Evolutionary conservation across 1,140 invertebrate species (phyloP), one percentile per base, ranked within the genome.

Genomic region (Drosophila arizonae): DNA sequence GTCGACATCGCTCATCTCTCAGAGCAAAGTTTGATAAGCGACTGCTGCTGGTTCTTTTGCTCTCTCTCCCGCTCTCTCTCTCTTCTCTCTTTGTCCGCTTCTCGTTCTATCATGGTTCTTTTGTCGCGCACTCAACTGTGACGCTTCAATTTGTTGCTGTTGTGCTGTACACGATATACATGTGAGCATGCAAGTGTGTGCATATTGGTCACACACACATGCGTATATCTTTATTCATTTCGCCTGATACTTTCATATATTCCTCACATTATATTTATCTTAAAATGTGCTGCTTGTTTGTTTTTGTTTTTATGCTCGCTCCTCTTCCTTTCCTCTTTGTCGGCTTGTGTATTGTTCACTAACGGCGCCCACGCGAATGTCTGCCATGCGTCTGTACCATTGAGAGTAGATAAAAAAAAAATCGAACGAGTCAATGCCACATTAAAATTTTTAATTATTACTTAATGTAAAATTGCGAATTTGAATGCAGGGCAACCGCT

Each of bases 71-170:
- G 11, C 28, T 30, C 41, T 61, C n/a, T 48, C 54, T 24, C 45
- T 60, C 13, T 41, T 17, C 17, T 17, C 17, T 17, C 17, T 17
- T 17, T 17, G 17, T 17, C 17, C 17, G 41, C 28, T 39, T 48
- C 48, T 61, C 33, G 13, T 24, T 48, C n/a, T 57, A 21, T 65
- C 28, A 60, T 24, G 39, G 24, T 66, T 48, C 60, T 72, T 28
- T 62, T 65, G 30, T 72, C 36, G 41, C 57, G 58, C 79, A 70
- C 84, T 82, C 84, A 79, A 79, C 63, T 88, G 76, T 82, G 72
- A 88, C 76, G 79, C 72, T 82, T 70, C 46, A 65, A 70, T 82
- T 78, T 86, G 63, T 79, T 78, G 81, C 61, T 86, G 63, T 74
- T 39, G 36, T 39, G 36, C 36, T 39, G 36, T 39, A 39, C 36